Base-by-base conservation (phyloP, 2,888 invertebrate genomes). In the Aquatica leii region DNA sequence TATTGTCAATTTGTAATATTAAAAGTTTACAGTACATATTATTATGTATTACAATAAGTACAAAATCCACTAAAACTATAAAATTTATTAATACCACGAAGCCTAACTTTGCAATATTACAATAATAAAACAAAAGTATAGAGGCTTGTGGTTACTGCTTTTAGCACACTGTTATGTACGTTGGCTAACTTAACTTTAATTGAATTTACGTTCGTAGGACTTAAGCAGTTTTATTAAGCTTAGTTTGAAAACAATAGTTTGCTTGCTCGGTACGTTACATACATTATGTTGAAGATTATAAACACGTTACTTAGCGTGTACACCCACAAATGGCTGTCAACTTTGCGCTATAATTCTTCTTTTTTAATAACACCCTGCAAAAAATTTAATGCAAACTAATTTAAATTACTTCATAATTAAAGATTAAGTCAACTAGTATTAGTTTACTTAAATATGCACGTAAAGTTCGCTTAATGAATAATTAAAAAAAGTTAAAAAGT, bases 41-140 rank as follows among this genome's bases (percentile, higher is more conserved):
- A 24, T 51, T 37, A 51, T 21, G 51, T 51, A 50, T 51, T 21
- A 52, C 43, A 62, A 56, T 56, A 37, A 43, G 34, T 46, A 18
- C 56, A 35, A 57, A 55, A 57, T 62, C 34, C 43, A 62, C 50
- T 56, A 62, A 57, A 43, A 56, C 43, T 43, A 46, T 50, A 43
- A 48, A 62, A 62, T 62, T 62, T 62, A 62, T 62, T 56, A 62
- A 62, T 51, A 56, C 56, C 51, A 56, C 53, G 53, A 60, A 53
- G 53, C 59, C 53, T 60, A 60, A 60, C 53, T 60, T 51, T 40
- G 34, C 41, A 49, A 35, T 21, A 56, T 41, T 50, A 49, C 55
- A 55, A 62, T 62, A 53, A 53, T 54, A 41, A 60, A 53, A 55
- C 55, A 50, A 54, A 54, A 50, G 61, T 50, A 43, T 46, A 34